Evolutionary conservation across 2,797 vertebrate species (phyloP).

Genomic region (Carcharodon carcharias): DNA sequence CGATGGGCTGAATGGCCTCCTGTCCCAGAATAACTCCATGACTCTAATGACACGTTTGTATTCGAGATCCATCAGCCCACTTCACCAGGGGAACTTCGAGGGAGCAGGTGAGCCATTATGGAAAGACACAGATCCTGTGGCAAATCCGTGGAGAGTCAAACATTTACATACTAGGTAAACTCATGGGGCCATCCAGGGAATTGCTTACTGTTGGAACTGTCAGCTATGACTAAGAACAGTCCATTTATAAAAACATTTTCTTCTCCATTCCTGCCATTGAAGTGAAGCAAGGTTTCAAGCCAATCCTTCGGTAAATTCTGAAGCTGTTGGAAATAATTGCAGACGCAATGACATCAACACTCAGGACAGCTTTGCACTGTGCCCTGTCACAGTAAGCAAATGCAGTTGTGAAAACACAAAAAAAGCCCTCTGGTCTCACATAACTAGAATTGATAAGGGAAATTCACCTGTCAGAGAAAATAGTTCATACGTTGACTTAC

Average conservation of each 20-base stretch:
- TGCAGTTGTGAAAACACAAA: neutral
- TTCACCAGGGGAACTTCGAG: too few species aligned
- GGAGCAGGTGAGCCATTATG: too few species aligned
- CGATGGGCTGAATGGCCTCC: too few species aligned
- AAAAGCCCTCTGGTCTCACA: neutral
- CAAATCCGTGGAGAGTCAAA: neutral
- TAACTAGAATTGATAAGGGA: neutral
- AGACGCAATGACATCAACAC: neutral
- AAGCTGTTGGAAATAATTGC: neutral
- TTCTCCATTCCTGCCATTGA: neutral
- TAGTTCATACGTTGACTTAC: neutral
- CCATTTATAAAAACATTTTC: neutral
- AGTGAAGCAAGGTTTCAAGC: neutral
- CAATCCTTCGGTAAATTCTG: neutral
- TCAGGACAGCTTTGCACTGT: neutral
- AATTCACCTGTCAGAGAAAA: neutral
- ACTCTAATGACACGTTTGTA: too few species aligned
- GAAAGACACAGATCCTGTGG: neutral
- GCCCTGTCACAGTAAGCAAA: neutral
- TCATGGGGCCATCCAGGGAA: neutral
- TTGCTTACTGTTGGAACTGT: neutral
- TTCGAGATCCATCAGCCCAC: too few species aligned
- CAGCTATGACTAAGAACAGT: neutral
- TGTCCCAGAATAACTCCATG: too few species aligned
- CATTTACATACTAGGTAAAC: neutral